phyloP scores from a whole-genome alignment of 1,140 invertebrate species.

The Pseudomyrmex cubaensis region DNA sequence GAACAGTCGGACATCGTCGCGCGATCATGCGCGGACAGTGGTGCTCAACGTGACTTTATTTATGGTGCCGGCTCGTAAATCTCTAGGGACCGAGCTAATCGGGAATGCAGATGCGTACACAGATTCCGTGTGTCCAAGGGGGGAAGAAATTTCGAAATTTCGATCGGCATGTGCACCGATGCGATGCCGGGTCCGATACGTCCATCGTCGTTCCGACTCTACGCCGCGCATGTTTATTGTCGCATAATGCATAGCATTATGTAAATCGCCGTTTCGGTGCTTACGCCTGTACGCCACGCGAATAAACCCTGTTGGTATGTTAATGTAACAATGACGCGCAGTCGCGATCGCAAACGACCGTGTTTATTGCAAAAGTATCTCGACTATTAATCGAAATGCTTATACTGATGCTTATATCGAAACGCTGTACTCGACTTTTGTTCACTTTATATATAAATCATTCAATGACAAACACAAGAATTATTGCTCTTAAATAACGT shows the following conservation, averaged over 20 bases:
- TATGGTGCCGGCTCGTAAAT: slow-evolving; percentile 66
- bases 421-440: not conserved
- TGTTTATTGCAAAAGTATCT: slow-evolving; percentile 41
- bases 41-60: slow-evolving; percentile 65
- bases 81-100: slow-evolving; percentile 50
- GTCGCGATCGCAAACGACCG: not conserved
- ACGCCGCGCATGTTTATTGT: slow-evolving; percentile 69
- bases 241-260: slow-evolving; percentile 74
- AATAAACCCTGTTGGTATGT: slow-evolving; percentile 67
- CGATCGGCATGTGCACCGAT: slow-evolving; percentile 32
- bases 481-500: no score
- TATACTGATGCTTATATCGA: no score
- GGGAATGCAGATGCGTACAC: slow-evolving; percentile 65
- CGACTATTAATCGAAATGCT: not conserved
- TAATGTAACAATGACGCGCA: slow-evolving; percentile 58
- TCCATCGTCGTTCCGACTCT: slow-evolving; percentile 44
- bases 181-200: slow-evolving; percentile 41
- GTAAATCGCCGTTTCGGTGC: slow-evolving; percentile 63
- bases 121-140: slow-evolving; percentile 53
- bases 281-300: slow-evolving; percentile 64
- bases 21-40: slow-evolving; percentile 67
- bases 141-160: slow-evolving; percentile 71
- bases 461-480: no score
- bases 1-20: slow-evolving; percentile 1
- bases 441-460: not conserved